Evolutionary conservation across 2,888 invertebrate species (phyloP), one percentile per base, ranked within the genome.

Genomic region (Drosophila affinis): DNA sequence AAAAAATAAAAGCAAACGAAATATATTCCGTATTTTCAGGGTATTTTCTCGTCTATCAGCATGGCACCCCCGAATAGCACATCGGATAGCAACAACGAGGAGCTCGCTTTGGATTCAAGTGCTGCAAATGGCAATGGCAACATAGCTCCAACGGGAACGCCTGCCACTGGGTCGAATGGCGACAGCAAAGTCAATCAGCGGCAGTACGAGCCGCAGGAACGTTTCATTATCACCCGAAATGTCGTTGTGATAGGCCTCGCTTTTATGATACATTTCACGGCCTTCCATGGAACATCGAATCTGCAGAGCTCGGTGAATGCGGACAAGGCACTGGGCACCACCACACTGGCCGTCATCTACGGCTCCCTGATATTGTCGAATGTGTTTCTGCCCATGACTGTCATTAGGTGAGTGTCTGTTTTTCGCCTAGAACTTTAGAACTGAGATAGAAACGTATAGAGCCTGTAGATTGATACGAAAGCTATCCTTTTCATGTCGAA

Each of bases 211-310:
- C 93, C 94, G 1, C 92, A 93, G 29, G 96, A 96, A 89, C 94
- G 94, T 92, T 94, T 95, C 93, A 93, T 96, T 52, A 97, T 98
- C 87, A 94, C 96, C 90, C 95, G 95, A 87, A 98, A 98, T 91
- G 95, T 98, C 49, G 92, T 97, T 72, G 94, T 97, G 45, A 94
- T 98, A 57, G 97, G 98, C 2, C 93, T 97, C 70, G 97, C 97
- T 0, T 98, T 98, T 92, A 96, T 98, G 95, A 94, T 98, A 81
- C 96, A 97, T 79, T 97, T 98, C 93, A 98, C 97, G 1, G 97
- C 98, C 6, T 98, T 98, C 91, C 97, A 96, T 92, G 96, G 96
- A 5, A 95, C 96, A 2, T 95, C 96, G 56, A 96, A 96, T 91
- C 93, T 96, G 47, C 96, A 96, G 92, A 97, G 97, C 90, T 97